Base-by-base conservation (phyloP, 2,888 invertebrate species). In the Lymantria monacha region DNA sequence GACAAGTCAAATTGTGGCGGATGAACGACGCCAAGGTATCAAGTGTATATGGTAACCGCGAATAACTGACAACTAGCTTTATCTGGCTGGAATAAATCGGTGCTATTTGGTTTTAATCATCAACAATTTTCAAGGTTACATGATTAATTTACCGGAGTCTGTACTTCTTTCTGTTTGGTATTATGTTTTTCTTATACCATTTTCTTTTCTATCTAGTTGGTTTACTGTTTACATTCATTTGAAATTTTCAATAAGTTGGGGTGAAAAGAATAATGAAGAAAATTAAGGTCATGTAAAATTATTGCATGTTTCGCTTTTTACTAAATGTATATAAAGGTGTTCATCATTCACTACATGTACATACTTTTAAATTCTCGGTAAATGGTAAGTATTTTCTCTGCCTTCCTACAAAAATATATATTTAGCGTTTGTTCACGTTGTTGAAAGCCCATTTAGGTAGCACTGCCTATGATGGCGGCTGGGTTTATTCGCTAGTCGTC, bases 1-100 rank as follows among this genome's bases (percentile, higher is more conserved):
- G 99, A 11, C 97, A 98, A 78, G 96, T 99, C 44, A 99, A 99
- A 83, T 92, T 99, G 65, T 99, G 99, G 99, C 93, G 99, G 58
- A 98, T 98, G 98, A 99, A 98, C 78, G 98, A 98, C 84, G 95
- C 97, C n/a, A 97, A 97, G 92, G 94, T 93, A 74, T 56, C 61
- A 46, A 45, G 36, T 11, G 14, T 42, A 11, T 12, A 15, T 30
- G 51, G 47, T 44, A 30, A 41, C 51, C 30, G 52, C 13, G 13
- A 42, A 52, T 42, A 46, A 36, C 31, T 12, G 22, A 30, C 36
- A n/a, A 41, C 14, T n/a, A 31, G 52, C 48, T 53, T 49, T 46
- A 42, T 49, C 22, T 42, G 36, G 46, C 9, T 15, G 8, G 33
- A 44, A n/a, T 40, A 38, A 41, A 36, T 11, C 31, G 30, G 43